These are phyloP conservation scores for Brachionus rubens DNA, from an alignment of 1,140 invertebrate species.

Conservation along the genomic window DNA sequence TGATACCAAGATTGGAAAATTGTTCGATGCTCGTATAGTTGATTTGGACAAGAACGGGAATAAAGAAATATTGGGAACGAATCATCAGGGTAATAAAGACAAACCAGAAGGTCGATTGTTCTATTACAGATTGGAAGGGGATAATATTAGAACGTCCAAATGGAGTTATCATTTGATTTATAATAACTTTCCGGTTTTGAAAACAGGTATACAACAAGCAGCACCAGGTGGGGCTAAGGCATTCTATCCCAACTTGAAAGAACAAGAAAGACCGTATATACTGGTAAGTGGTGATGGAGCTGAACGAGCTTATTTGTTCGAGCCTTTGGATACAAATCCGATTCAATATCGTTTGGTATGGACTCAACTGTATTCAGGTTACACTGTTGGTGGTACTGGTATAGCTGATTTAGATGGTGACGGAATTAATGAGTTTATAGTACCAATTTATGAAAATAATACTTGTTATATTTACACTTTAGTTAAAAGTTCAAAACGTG, in stretches of 20 bases:
- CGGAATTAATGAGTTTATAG: conserved; percentile 25
- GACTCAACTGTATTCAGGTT: conserved; percentile 26
- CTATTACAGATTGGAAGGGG: conserved; percentile 17
- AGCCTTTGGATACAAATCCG: conserved; percentile 15
- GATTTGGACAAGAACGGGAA: conserved; percentile 36
- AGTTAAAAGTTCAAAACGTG: not conserved
- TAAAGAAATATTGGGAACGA: conserved; percentile 18
- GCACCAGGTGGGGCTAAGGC: conserved; percentile 30
- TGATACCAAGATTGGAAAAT: conserved; percentile 11
- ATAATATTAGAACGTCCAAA: not conserved
- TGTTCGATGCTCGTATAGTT: conserved; percentile 16
- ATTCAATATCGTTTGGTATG: conserved; percentile 11
- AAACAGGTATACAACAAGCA: conserved; percentile 7
- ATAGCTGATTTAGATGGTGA: conserved; percentile 40
- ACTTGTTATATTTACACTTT: conserved; percentile 30
- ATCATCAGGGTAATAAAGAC: conserved; percentile 44
- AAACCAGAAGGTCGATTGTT: conserved; percentile 8
- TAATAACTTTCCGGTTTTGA: conserved; percentile 25
- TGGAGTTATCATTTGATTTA: conserved; percentile 34
- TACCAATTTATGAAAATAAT: conserved; percentile 42
- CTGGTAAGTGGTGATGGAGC: conserved; percentile 34
- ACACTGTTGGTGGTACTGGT: conserved; percentile 26
- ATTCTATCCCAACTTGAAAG: conserved; percentile 31
- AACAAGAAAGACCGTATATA: conserved; percentile 3
- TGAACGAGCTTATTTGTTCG: conserved; percentile 34